These are phyloP conservation scores for Meloidogyne hapla DNA, from an alignment of 1,140 invertebrate genomes.

Conservation along the genomic window DNA sequence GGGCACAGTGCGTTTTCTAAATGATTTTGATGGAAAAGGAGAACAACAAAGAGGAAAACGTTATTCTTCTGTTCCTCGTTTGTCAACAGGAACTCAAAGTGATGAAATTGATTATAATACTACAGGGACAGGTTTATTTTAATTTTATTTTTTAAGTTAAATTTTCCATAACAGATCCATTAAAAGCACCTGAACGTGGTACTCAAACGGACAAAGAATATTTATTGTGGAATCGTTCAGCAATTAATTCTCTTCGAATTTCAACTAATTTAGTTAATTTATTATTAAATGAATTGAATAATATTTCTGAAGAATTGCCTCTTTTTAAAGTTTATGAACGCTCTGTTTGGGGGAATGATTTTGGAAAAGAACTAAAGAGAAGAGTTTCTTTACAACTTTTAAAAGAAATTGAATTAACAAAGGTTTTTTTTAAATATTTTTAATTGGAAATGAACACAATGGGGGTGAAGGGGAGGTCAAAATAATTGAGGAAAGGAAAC, in stretches of 20 bases:
- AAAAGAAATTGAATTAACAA: constrained; percentile 3
- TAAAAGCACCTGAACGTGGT: constrained; percentile 7
- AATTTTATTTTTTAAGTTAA: background rate
- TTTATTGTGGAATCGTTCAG: background rate
- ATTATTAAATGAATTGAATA: constrained; percentile 12
- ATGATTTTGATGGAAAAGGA: background rate
- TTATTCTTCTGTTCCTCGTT: background rate
- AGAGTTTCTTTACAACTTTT: constrained; percentile 12
- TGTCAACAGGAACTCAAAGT: background rate
- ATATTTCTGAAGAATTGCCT: background rate
- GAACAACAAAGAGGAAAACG: background rate
- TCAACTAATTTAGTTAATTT: constrained; percentile 7
- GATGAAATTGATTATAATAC: background rate
- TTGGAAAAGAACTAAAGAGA: background rate
- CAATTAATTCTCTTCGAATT: background rate
- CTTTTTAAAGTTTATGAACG: constrained; percentile 16
- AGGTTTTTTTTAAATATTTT: background rate
- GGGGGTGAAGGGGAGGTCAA: too few relatives aligned
- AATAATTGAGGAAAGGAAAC: too few relatives aligned
- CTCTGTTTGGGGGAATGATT: background rate
- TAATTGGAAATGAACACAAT: too few relatives aligned
- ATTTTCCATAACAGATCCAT: constrained; percentile 14
- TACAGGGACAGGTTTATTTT: background rate
- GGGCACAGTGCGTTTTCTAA: constrained; percentile 2
- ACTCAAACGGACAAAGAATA: constrained; percentile 17